Percentiles rank a stretch among this genome's conserved stretches.
Conservation (phyloP, 2,888 invertebrate species). For the Dascillus cervinus region DNA sequence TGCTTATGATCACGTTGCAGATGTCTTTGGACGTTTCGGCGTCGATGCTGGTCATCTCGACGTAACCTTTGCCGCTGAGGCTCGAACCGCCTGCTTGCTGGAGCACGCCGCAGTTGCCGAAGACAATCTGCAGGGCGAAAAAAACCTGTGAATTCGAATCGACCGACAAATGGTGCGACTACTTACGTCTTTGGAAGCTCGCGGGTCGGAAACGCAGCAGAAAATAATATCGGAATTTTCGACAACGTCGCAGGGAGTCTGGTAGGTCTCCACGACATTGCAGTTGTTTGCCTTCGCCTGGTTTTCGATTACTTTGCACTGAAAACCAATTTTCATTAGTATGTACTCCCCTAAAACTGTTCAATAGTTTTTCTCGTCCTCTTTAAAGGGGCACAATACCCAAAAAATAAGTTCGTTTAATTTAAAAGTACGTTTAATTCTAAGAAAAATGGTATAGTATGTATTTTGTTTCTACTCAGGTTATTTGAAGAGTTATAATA, state of each 20-base stretch:
- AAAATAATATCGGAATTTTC: constrained; percentile 89
- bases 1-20: constrained; percentile 79
- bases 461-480: too few species aligned
- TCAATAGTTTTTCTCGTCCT: too few species aligned
- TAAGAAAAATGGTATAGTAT: too few species aligned
- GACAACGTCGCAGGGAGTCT: constrained; percentile 89
- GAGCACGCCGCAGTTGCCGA: constrained; percentile 90
- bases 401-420: too few species aligned
- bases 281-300: constrained; percentile 32
- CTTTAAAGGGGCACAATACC: too few species aligned
- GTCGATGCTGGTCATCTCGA: constrained; percentile 95
- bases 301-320: constrained; percentile 35
- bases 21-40: constrained; percentile 90
- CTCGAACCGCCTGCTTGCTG: constrained; percentile 57
- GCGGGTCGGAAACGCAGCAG: constrained; percentile 90
- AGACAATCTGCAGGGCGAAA: constrained; percentile 68
- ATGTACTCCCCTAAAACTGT: too few species aligned
- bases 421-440: too few species aligned
- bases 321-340: too few species aligned
- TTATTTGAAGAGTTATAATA: too few species aligned
- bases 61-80: constrained; percentile 73
- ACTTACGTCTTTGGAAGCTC: constrained; percentile 86
- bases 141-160: constrained; percentile 1
- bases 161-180: not conserved
- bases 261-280: constrained; percentile 74